Base-by-base conservation (phyloP, 2,797 vertebrate species). In the Triplophysa bombifrons region DNA sequence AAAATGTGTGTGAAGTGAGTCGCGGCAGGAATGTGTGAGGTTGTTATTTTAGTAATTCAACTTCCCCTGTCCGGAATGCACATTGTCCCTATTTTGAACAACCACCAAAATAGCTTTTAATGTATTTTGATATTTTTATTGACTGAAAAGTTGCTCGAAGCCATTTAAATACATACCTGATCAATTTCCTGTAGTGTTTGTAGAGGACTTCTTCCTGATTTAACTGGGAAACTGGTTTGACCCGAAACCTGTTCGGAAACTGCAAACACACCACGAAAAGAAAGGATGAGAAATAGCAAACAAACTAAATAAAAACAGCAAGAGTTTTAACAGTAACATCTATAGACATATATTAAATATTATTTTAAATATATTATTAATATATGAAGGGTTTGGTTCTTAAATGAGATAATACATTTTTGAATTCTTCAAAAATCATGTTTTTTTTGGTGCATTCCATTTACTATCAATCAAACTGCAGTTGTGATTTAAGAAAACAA, bases 141-240 rank as follows among this genome's bases (percentile, higher is more conserved):
- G 13, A 22, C 13, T 4, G 4, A 38, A 25, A 16, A 27, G 1
- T 30, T 27, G 7, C 17, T 70, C 30, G 19, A 70, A 2, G 22
- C 25, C 7, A 63, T 46, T 55, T 50, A 4, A 56, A 22, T 50
- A 56, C 83, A 92, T 89, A 98, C 97, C 96, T 96, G 94, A 80
- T 96, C 93, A 84, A 92, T 92, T 69, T 95, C 93, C 2, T 95
- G 94, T 2, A 96, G 90, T 4, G 90, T 87, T 89, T 97, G 95
- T 77, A 97, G 90, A 0, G 96, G 95, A 86, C 90, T 96, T 86
- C 92, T 94, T 73, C 94, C 89, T 0, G 90, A 91, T 66, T 95
- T 95, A 10, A 89, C 86, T 20, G 89, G 87, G 88, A 89, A 92
- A 82, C 71, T 78, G 56, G 83, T 85, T 50, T 80, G 87, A 87